Base-by-base conservation (phyloP, 2,888 invertebrate species). In the Cephus runcator region DNA sequence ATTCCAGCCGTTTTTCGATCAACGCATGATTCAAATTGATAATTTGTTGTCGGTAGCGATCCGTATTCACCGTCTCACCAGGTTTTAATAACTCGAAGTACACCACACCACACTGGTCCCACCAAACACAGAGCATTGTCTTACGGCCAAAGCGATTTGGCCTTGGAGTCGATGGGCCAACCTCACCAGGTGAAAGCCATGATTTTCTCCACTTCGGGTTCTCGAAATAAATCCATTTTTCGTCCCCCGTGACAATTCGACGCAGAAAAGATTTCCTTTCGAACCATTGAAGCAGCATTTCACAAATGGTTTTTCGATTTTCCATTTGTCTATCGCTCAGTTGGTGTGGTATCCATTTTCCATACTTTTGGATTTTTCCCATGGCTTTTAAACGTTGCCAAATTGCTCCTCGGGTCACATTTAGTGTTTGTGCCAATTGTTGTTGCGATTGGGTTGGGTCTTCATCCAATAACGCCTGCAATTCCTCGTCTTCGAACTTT, bases 381-480 rank as follows among this genome's bases (percentile, higher is more conserved):
- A 77, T 77, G 30, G 75, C 73, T 75, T 76, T 73, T 56, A 77
- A 79, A 75, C 75, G 77, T 73, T 56, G 30, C 33, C 40, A 76
- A 76, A 83, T 75, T 75, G 81, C 69, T 81, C 35, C 4, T 77
- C 69, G 79, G 68, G 69, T 68, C 6, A 80, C 77, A 33, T 75
- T 79, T 56, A 81, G 79, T 73, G 73, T 68, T 79, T 75, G 4
- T 75, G 82, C 79, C 23, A 82, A 30, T 78, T 83, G 76, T 71
- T 81, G 23, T 79, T 78, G 82, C 56, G 79, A 79, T 81, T 81
- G 81, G 34, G 75, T 77, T 30, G 77, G 75, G 76, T 84, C 80
- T 80, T 81, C 80, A 76, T 81, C 80, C 73, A 82, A 77, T 76
- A 82, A 74, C 34, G 75, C 78, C 73, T 80, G 79, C 79, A 80